Evolutionary conservation across 2,888 invertebrate species (phyloP).

Genomic region (Alentia gelatinosa): DNA sequence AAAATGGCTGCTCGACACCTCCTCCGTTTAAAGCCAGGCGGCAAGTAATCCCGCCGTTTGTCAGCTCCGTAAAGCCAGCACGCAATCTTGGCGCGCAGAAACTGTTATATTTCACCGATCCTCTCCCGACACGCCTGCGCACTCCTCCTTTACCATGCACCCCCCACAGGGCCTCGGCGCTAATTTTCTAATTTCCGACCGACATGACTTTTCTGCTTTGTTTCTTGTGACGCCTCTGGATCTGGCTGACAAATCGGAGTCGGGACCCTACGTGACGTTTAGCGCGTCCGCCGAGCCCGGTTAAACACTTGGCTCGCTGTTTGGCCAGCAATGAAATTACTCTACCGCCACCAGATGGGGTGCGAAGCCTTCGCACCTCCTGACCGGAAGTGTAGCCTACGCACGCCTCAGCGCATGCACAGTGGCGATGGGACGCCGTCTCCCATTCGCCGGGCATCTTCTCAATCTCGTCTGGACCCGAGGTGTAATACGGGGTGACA

Average conservation of each 20-base stretch:
- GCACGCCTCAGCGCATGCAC: not conserved
- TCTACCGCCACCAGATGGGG: not conserved
- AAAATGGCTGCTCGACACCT: conserved; percentile 1
- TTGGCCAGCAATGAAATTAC: not conserved
- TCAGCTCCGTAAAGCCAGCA: not conserved
- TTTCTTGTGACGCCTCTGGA: conserved; percentile 42
- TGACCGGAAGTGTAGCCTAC: not conserved
- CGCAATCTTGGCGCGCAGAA: conserved; percentile 5
- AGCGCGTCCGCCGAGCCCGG: not conserved
- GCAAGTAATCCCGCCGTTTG: conserved; percentile 8
- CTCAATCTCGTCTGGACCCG: not conserved
- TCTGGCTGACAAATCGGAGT: not conserved
- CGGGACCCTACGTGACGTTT: not conserved
- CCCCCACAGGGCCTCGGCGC: not conserved
- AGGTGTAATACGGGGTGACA: not conserved
- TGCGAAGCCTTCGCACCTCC: not conserved
- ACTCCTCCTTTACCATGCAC: not conserved
- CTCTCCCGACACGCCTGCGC: not conserved
- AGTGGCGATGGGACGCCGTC: not conserved
- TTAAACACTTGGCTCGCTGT: conserved; percentile 27
- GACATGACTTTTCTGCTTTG: conserved; percentile 49
- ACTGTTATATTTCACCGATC: not conserved
- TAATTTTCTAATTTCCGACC: conserved; percentile 52
- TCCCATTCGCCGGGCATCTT: not conserved
- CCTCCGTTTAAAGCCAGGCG: not conserved